phyloP scores from a whole-genome alignment of 2,797 vertebrate species.

The Hippopotamyrus pictus region DNA sequence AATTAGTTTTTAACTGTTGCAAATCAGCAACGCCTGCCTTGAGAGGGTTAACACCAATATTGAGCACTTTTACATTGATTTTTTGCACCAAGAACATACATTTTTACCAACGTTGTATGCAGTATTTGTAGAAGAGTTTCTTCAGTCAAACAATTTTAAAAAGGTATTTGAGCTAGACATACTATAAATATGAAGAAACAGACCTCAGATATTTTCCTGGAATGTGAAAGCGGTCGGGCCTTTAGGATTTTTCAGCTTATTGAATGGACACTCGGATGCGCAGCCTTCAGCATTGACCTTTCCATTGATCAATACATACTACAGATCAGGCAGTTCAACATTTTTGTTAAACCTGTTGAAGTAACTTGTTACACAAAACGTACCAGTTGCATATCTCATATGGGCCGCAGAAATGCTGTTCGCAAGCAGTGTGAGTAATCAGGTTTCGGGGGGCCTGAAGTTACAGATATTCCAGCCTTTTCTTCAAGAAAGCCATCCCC shows the following conservation, averaged over 20 bases:
- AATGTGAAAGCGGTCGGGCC: neutral
- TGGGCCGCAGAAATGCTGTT: neutral
- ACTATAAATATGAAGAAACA: neutral
- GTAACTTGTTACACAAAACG: neutral
- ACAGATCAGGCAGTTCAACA: neutral
- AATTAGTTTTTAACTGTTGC: no score
- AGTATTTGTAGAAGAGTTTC: neutral
- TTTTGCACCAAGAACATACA: neutral
- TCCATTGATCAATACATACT: neutral
- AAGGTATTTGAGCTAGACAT: neutral
- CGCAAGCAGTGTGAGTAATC: neutral
- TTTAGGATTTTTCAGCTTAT: neutral
- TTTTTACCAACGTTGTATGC: neutral
- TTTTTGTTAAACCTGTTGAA: neutral
- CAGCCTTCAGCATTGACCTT: neutral
- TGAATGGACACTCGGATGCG: neutral
- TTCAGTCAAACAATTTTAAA: neutral
- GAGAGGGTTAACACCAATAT: neutral
- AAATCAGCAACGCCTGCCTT: no score
- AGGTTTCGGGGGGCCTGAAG: neutral
- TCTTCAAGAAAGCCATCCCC: slow-evolving; percentile 19
- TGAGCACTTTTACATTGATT: neutral
- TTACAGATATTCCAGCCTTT: slow-evolving; percentile 17
- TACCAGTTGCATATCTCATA: neutral
- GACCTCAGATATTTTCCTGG: neutral